Base-by-base conservation (phyloP, 2,113 vertebrate genomes). In the Siniperca knerii region DNA sequence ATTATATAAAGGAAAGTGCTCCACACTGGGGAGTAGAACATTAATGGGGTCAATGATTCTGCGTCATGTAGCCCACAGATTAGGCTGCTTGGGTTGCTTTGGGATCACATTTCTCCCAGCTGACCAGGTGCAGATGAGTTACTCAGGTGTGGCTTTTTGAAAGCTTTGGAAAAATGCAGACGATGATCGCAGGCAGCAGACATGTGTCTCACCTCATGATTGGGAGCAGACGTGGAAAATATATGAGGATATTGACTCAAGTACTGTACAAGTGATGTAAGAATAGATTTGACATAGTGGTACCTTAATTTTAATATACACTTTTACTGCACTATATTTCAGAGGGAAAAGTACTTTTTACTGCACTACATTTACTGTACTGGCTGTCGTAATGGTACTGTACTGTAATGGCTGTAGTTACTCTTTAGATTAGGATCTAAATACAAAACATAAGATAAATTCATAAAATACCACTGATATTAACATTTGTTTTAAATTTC, bases 41-140 rank as follows among this genome's bases (percentile, higher is more conserved):
- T 73, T 82, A 85, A 62, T 18, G 50, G 77, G 86, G 76, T 86
- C 86, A 79, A 52, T 16, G 58, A 83, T 57, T 29, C 8, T 0
- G 69, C 9, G 6, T 88, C 77, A 80, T 54, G n/a, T 77, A 29
- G 29, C 29, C 29, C 2, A 48, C 81, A 61, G n/a, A 89, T 87
- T 48, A 48, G 64, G 70, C 78, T 82, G 78, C 75, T 83, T 55
- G 23, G 64, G 71, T 83, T 86, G 83, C 65, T 79, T 4, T 60
- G 83, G 83, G 73, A 80, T 90, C 77, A 40, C 48, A 75, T 86
- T 64, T 69, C 33, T 90, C 89, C 86, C 86, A 74, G 79, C 52
- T 70, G 86, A 87, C 60, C 75, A 83, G 81, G 48, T 89, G 76
- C 84, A 83, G 84, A 88, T 84, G 75, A 90, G 82, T 65, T 83